Evolutionary conservation across 2,113 vertebrate species (phyloP).

Genomic region (Ranitomeya variabilis): DNA sequence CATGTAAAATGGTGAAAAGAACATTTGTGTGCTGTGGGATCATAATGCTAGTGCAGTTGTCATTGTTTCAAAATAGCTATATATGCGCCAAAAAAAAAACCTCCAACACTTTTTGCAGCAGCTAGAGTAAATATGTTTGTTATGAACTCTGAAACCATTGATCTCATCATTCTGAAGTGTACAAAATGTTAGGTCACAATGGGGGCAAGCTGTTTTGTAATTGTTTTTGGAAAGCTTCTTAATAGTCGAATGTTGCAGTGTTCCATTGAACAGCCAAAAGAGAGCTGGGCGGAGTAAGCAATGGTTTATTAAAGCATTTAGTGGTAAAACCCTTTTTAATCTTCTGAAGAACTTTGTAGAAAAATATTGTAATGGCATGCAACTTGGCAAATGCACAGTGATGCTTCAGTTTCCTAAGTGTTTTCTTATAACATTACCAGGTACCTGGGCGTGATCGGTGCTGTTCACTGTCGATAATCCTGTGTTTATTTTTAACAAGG

Average conservation of each 20-base stretch:
- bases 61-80: not conserved
- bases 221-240: conserved; percentile 50
- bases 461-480: not conserved
- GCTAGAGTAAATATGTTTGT: conserved; percentile 36
- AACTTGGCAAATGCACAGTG: conserved; percentile 11
- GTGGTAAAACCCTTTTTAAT: conserved; percentile 42
- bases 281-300: conserved; percentile 49
- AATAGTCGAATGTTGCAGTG: conserved; percentile 38
- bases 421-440: conserved; percentile 16
- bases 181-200: conserved; percentile 49
- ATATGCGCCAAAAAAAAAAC: not conserved
- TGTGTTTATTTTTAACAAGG: not conserved
- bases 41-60: not conserved
- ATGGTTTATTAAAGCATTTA: conserved; percentile 38
- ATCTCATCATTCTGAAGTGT: conserved; percentile 13
- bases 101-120: not conserved
- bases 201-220: conserved; percentile 42
- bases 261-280: conserved; percentile 41
- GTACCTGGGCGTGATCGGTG: conserved; percentile 14
- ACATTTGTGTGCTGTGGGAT: not conserved
- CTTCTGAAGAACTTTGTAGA: conserved; percentile 8
- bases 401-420: conserved; percentile 1
- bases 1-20: not conserved
- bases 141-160: conserved; percentile 15
- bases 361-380: conserved; percentile 15